Evolutionary conservation across 1,140 invertebrate genomes (phyloP).

Genomic region (Formica selysi): DNA sequence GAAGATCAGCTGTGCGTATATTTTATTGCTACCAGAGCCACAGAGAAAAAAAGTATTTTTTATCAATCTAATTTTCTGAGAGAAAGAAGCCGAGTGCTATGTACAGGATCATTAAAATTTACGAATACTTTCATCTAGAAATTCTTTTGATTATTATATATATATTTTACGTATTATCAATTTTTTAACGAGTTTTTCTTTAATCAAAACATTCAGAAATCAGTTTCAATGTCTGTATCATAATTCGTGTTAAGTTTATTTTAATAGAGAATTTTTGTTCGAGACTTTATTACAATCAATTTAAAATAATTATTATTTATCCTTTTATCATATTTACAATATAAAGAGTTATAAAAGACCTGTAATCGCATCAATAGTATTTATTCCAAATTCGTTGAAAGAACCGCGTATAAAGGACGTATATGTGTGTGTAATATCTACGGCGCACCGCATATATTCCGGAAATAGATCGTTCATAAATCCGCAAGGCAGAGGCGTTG

Average conservation of each 20-base stretch:
- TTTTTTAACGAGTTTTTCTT: not conserved
- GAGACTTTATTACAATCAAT: not conserved
- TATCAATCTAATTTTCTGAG: not conserved
- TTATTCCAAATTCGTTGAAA: not conserved
- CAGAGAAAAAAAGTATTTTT: no score
- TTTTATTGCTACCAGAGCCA: not conserved
- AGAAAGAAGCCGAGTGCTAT: not conserved
- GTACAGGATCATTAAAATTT: not conserved
- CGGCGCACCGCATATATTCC: slow-evolving; percentile 19
- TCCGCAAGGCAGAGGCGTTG: slow-evolving; percentile 54
- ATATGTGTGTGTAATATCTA: not conserved
- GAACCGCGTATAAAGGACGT: slow-evolving; percentile 17
- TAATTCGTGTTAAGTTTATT: not conserved
- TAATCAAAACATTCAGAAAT: not conserved
- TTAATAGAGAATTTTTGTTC: not conserved
- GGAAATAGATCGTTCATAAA: slow-evolving; percentile 62
- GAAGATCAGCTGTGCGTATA: not conserved
- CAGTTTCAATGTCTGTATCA: not conserved
- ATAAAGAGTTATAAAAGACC: not conserved
- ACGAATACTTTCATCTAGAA: not conserved
- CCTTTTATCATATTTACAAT: not conserved
- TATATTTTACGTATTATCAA: not conserved
- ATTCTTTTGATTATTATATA: not conserved
- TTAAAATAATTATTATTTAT: no score
- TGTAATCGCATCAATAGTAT: not conserved